Evolutionary conservation across 1,140 invertebrate species (phyloP).

Genomic region (Bombus confusus): DNA sequence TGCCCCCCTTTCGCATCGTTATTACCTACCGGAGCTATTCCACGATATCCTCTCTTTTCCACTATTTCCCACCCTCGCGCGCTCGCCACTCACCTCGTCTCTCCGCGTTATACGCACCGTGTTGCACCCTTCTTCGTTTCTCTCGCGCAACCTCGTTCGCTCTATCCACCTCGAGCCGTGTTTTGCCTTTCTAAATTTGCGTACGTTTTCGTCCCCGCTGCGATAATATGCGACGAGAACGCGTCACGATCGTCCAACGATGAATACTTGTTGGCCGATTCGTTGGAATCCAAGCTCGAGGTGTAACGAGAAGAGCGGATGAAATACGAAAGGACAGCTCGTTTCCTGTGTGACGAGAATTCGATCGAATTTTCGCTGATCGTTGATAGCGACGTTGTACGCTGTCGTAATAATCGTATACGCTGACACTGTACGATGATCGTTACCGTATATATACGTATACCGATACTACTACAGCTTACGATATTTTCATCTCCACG

Average conservation of each 20-base stretch:
- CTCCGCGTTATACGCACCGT: not conserved
- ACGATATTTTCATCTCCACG: no score
- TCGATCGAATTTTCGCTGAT: not conserved
- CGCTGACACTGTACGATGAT: no score
- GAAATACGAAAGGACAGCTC: not conserved
- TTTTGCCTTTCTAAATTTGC: slow-evolving; percentile 50
- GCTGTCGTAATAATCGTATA: no score
- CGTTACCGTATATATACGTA: no score
- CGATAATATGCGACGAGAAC: not conserved
- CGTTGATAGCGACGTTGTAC: not conserved
- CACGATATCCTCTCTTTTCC: slow-evolving; percentile 51
- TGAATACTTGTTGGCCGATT: slow-evolving; percentile 10
- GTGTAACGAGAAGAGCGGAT: not conserved
- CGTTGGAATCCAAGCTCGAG: no score
- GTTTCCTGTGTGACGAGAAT: not conserved
- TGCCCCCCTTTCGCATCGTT: slow-evolving; percentile 74
- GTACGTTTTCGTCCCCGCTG: not conserved
- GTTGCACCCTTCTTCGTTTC: not conserved
- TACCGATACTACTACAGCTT: no score
- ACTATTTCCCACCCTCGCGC: slow-evolving; percentile 46
- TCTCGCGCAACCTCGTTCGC: not conserved
- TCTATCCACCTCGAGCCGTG: not conserved
- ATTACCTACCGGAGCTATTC: slow-evolving; percentile 70
- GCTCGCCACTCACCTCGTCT: not conserved
- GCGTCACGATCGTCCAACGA: not conserved